Conservation (phyloP, 2,888 invertebrate genomes). For the Vannuccia rotundouncinata region DNA sequence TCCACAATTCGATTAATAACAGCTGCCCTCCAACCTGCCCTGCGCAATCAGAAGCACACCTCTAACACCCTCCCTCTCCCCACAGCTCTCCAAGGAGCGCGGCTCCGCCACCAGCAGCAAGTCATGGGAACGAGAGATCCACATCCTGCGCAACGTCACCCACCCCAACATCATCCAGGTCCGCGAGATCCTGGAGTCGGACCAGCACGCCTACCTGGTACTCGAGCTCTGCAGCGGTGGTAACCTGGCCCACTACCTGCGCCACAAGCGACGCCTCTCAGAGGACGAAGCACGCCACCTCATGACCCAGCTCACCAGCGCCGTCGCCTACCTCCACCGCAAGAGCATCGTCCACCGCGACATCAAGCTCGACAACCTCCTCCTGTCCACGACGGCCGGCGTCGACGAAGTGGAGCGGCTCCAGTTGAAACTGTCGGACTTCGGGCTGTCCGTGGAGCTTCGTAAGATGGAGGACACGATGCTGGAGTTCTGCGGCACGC, state of each 20-base stretch:
- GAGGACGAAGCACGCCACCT: slow-evolving; percentile 50
- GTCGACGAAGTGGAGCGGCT: neutral
- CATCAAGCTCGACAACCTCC: slow-evolving; percentile 56
- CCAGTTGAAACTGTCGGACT: slow-evolving; percentile 57
- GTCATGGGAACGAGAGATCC: slow-evolving; percentile 38
- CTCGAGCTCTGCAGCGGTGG: slow-evolving; percentile 60
- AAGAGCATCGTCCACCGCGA: slow-evolving; percentile 56
- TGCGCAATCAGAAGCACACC: neutral
- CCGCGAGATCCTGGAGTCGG: slow-evolving; percentile 35
- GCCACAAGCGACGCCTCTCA: slow-evolving; percentile 50
- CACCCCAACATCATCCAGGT: slow-evolving; percentile 34
- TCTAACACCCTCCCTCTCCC: neutral
- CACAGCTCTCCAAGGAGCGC: slow-evolving; percentile 21
- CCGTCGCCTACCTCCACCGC: slow-evolving; percentile 56
- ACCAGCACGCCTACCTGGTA: slow-evolving; percentile 56
- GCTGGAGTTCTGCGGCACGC: slow-evolving; percentile 61
- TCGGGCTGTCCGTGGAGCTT: slow-evolving; percentile 60
- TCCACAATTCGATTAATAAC: no score
- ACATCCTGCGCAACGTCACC: slow-evolving; percentile 30
- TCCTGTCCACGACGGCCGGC: slow-evolving; percentile 47
- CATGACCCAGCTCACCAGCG: slow-evolving; percentile 51
- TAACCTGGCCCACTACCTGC: slow-evolving; percentile 57
- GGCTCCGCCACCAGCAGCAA: neutral
- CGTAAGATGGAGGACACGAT: slow-evolving; percentile 54
- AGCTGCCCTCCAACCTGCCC: no score